Base-by-base conservation (phyloP, 1,140 invertebrate species). In the Dendroctonus ponderosae region DNA sequence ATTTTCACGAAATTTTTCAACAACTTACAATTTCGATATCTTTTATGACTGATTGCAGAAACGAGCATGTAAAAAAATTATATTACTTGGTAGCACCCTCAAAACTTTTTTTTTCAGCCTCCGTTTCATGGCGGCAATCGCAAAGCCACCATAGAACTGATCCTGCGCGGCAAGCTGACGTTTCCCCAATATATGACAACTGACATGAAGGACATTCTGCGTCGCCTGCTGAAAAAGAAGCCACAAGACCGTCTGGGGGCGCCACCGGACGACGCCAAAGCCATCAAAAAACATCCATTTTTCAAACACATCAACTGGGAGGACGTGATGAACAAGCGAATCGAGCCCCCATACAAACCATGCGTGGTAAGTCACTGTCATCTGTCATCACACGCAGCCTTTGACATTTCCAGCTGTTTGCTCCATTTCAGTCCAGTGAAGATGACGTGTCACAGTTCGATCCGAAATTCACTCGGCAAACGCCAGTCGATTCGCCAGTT, bases 381-480 rank as follows among this genome's bases (percentile, higher is more conserved):
- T 5, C 5, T 48, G 46, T 48, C 5, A 48, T 6, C 8, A 5
- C 46, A 11, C 44, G 7, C 11, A 12, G 44, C 5, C 5, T 37
- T 66, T 12, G 49, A 40, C 7, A 56, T 39, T 52, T n/a, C 3
- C 50, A 3, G 52, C 41, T 26, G 14, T 60, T 37, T 44, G n/a
- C n/a, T 53, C 7, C n/a, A 2, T 7, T 86, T 68, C 76, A 95
- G 93, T 85, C 86, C 71, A 89, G 92, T 80, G 96, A 97, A 74
- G 97, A 99, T 78, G 98, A 99, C 82, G 94, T 95, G 0, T 98
- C 95, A 53, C 94, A 98, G 76, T 99, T 99, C 81, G 98, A 99
- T 80, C 94, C 93, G 61, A 94, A 96, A 81, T 99, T 99, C 80
- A 99, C 98, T 9, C 89, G 89, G 77, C 94, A 98, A 80, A 94